Base-by-base conservation (phyloP, 1,140 invertebrate species). In the Leptinotarsa lineolata region DNA sequence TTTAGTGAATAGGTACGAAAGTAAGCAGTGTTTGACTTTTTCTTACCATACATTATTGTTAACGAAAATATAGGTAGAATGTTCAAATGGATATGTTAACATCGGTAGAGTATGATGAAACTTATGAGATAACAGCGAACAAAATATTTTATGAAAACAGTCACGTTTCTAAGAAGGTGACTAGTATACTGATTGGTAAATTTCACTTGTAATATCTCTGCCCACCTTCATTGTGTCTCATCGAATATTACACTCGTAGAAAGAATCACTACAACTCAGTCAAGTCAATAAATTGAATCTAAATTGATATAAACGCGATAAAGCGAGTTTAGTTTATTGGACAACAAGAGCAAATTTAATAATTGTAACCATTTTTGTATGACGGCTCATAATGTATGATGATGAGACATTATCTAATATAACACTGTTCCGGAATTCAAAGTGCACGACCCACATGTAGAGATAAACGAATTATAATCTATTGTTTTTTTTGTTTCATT, bases 381-480 rank as follows among this genome's bases (percentile, higher is more conserved):
- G 48, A 16, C 48, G 5, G 48, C 16, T 15, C 1, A 15, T 15
- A 4, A n/a, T 54, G 48, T 4, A 16, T 4, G 48, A 54, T 54
- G 48, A 54, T 2, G n/a, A 18, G 48, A 12, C 12, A 5, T 54
- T 54, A 54, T 54, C 48, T 54, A 54, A n/a, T 54, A 54, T 54
- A 16, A 54, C 48, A 54, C n/a, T 54, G 48, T 54, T 54, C 48
- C 48, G 48, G 48, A 54, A 54, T 54, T 15, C 48, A 54, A 54
- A 54, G 48, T 54, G 15, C 30, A 39, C 16, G 48, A n/a, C 48
- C 48, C 48, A 54, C 48, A 54, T n/a, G 16, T 4, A 16, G 48
- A 54, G 48, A 54, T 54, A 54, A 54, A 54, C 6, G 48, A 15
- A 54, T n/a, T 54, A 15, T n/a, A 48, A 48, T 16, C 6, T 54